Conservation (phyloP, 1,140 invertebrate genomes). For the Epicauta chinensis region DNA sequence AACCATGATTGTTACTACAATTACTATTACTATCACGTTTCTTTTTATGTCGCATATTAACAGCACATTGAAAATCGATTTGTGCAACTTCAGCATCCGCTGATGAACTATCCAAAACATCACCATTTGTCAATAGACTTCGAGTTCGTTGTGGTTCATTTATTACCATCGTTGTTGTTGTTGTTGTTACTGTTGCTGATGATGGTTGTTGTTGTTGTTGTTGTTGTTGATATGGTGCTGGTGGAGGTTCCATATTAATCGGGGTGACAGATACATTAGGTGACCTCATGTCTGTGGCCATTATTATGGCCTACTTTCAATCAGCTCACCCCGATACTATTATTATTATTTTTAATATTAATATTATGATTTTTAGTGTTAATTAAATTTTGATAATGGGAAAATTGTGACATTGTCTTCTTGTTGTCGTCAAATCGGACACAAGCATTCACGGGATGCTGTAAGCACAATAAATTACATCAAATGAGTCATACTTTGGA, state of each 20-base stretch:
- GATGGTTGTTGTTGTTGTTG: not conserved
- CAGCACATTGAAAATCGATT: constrained; percentile 38
- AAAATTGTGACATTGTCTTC: constrained; percentile 1
- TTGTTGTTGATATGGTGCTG: constrained; percentile 18
- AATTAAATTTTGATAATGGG: too few relatives aligned
- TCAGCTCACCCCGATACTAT: constrained; percentile 29
- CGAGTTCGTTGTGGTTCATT: constrained; percentile 27
- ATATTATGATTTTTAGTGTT: too few relatives aligned
- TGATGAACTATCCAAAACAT: constrained; percentile 33
- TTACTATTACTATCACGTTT: constrained; percentile 21
- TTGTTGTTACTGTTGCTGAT: not conserved
- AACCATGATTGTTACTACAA: not conserved
- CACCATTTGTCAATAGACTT: constrained; percentile 20
- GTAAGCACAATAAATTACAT: too few relatives aligned
- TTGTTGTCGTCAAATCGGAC: not conserved
- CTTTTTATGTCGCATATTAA: constrained; percentile 38
- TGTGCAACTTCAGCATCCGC: constrained; percentile 39
- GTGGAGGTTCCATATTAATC: constrained; percentile 40
- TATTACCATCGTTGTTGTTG: constrained; percentile 2
- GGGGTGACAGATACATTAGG: constrained; percentile 43
- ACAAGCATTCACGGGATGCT: too few relatives aligned
- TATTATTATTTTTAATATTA: too few relatives aligned
- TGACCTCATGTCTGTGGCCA: constrained; percentile 41
- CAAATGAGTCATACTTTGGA: too few relatives aligned
- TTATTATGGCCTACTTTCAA: constrained; percentile 23